These are phyloP conservation scores for Erpornis zantholeuca DNA, from an alignment of 2,113 vertebrate genomes.

Conservation along the genomic window DNA sequence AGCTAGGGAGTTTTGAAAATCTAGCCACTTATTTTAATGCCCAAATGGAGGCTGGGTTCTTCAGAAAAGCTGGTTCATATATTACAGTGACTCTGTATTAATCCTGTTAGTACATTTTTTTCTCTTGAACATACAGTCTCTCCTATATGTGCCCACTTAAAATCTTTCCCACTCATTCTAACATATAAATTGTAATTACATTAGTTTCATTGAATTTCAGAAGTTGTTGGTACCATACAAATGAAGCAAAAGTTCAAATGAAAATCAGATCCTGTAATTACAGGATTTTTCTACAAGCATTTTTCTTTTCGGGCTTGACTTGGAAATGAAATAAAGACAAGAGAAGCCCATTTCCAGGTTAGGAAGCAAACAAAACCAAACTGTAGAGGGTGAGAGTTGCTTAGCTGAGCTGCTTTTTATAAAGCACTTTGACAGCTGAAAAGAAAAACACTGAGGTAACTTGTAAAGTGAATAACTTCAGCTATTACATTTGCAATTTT, in stretches of 20 bases:
- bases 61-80: slow-evolving; percentile 30
- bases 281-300: slow-evolving; percentile 48
- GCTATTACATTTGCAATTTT: background rate
- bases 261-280: slow-evolving; percentile 72
- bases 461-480: slow-evolving; percentile 51
- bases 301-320: slow-evolving; percentile 37
- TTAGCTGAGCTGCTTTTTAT: slow-evolving; percentile 15
- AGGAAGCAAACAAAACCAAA: slow-evolving; percentile 65
- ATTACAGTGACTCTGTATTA: background rate
- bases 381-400: slow-evolving; percentile 42
- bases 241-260: slow-evolving; percentile 57
- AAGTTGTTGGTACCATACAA: slow-evolving; percentile 31
- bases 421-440: background rate
- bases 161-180: background rate
- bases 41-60: slow-evolving; percentile 4
- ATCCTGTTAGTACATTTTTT: background rate
- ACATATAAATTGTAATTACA: background rate
- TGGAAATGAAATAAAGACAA: slow-evolving; percentile 63
- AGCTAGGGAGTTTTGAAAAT: slow-evolving; percentile 56
- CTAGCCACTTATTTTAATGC: slow-evolving; percentile 52
- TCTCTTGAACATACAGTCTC: background rate
- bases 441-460: background rate
- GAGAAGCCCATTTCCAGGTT: slow-evolving; percentile 43
- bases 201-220: slow-evolving; percentile 2
- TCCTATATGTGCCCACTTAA: background rate